Percentiles rank a stretch among this genome's conserved stretches.
phyloP scores from a whole-genome alignment of 2,113 vertebrate genomes.

The Nycticorax nycticorax region DNA sequence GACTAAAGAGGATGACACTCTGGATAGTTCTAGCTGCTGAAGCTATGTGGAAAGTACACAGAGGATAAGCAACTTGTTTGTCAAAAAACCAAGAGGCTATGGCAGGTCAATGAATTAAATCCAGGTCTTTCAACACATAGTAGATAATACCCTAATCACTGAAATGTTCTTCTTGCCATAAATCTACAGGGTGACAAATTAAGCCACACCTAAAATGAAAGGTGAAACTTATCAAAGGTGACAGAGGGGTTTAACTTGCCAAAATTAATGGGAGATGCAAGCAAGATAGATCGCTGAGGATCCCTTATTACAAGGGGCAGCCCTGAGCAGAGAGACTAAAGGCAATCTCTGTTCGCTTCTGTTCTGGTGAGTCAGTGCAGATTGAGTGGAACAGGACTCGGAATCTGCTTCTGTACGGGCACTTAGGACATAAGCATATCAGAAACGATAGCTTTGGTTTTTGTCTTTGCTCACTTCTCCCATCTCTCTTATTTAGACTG shows the following conservation, averaged over 20 bases:
- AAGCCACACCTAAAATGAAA: neutral
- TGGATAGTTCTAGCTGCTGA: neutral
- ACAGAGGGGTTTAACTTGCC: neutral
- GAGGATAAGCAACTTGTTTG: neutral
- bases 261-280: neutral
- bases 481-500: neutral
- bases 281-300: neutral
- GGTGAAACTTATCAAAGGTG: neutral
- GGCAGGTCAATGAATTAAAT: neutral
- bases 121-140: neutral
- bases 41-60: neutral
- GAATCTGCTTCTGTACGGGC: neutral
- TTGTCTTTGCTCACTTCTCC: neutral
- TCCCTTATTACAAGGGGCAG: neutral
- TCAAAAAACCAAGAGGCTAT: neutral
- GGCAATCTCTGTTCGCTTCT: neutral
- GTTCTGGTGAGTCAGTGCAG: neutral
- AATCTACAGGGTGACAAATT: neutral
- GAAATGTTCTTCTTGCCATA: neutral
- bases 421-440: neutral
- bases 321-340: neutral
- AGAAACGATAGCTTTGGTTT: neutral
- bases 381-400: neutral
- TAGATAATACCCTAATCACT: neutral
- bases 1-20: neutral